Evolutionary conservation across 1,140 invertebrate genomes (phyloP).

Genomic region (Chlorops oryzae): DNA sequence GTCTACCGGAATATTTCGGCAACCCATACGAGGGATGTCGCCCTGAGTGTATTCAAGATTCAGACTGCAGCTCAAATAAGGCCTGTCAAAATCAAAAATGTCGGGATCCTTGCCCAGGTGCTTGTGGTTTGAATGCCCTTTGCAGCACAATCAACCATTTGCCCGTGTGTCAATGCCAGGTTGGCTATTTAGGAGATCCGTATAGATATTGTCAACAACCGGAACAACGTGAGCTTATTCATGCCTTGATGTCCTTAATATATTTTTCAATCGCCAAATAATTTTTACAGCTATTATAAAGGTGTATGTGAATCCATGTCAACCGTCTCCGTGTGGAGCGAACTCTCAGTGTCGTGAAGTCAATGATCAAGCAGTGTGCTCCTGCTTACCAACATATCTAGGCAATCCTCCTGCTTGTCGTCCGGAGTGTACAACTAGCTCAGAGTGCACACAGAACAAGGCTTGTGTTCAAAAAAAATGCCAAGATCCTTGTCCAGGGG

Average conservation of each 20-base stretch:
- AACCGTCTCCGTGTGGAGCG: conserved; percentile 57
- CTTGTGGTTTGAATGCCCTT: conserved; percentile 64
- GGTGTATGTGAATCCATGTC: conserved; percentile 55
- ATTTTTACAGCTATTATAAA: conserved; percentile 36
- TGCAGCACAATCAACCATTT: conserved; percentile 66
- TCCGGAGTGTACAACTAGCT: conserved; percentile 67
- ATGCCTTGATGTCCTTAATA: too few relatives aligned
- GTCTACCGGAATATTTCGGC: conserved; percentile 64
- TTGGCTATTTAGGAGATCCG: conserved; percentile 66
- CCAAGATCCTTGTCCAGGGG: conserved; percentile 70
- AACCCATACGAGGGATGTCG: conserved; percentile 64
- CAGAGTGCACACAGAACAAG: conserved; percentile 68
- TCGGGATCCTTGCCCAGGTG: conserved; percentile 67
- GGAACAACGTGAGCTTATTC: conserved; percentile 52
- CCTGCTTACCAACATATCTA: conserved; percentile 63
- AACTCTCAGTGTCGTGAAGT: conserved; percentile 58
- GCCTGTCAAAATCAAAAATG: conserved; percentile 74
- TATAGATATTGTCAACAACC: conserved; percentile 49
- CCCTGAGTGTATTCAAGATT: conserved; percentile 68
- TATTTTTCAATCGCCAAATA: background rate
- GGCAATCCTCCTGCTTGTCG: conserved; percentile 69
- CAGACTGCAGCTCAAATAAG: conserved; percentile 62
- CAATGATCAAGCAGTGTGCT: conserved; percentile 63
- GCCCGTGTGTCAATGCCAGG: conserved; percentile 64
- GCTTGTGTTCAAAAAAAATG: conserved; percentile 79